Base-by-base conservation (phyloP, 2,888 invertebrate genomes). In the Drosophila atripex region DNA sequence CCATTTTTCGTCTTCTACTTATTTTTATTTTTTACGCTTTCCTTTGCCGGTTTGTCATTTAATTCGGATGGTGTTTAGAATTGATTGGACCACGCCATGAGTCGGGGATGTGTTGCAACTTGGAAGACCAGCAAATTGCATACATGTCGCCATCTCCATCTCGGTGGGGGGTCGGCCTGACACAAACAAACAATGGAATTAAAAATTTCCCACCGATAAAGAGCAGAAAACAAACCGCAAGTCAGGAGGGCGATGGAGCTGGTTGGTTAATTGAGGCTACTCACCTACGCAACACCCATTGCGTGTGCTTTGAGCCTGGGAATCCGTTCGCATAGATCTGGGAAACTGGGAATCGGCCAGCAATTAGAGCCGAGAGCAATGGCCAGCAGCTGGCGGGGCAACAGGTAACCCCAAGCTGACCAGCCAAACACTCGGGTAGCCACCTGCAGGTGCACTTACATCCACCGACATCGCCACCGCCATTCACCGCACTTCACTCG, bases 21-120 rank as follows among this genome's bases (percentile, higher is more conserved):
- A 66, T 54, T 61, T 75, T 66, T 72, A 66, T 78, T 68, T 71
- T 70, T 54, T 61, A 61, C 30, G 50, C 63, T 54, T 57, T 39
- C 23, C 32, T 64, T 11, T 25, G 35, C 39, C 25, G 23, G 53
- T 63, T 72, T 72, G 64, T 61, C 86, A 73, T 86, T 87, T 87
- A 76, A 82, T 74, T 78, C 78, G 73, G 73, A 78, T 79, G 83
- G 56, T 61, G 64, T 64, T 80, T 45, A 35, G 55, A 56, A 56
- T 73, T 49, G 73, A 71, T 71, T 70, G 70, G 71, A 12, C 41
- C 18, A 18, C 39, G 25, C 32, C 39, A 8, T 12, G 32, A 46
- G 18, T 18, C 39, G 3, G 7, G 32, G 43, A 32, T 45, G 16
- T n/a, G 16, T 14, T 46, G 39, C 21, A 46, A 23, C 21, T 23